Conservation (phyloP, 2,113 vertebrate genomes). For the Silurus glanis region DNA sequence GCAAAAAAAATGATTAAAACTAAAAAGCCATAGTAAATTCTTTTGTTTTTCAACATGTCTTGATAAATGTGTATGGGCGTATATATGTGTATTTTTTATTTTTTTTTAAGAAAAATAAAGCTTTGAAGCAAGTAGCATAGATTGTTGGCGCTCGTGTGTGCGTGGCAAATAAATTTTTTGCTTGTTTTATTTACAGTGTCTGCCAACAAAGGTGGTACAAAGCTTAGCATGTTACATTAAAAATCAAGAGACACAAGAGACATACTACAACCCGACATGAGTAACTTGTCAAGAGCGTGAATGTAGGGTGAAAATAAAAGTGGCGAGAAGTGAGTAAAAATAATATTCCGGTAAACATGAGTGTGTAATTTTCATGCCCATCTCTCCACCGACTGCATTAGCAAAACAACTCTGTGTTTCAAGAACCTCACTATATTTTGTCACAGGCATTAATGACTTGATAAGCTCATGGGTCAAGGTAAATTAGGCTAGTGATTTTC, state of each 20-base stretch:
- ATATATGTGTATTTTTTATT: no score
- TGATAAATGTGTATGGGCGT: not conserved
- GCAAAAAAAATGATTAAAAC: not conserved
- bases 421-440: slow-evolving; percentile 49
- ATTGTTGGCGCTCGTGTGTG: not conserved
- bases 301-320: slow-evolving; percentile 59
- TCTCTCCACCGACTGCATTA: slow-evolving; percentile 60
- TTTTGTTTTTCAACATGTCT: not conserved
- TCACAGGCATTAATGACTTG: slow-evolving; percentile 57
- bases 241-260: not conserved
- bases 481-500: slow-evolving; percentile 57
- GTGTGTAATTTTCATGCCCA: slow-evolving; percentile 60
- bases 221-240: not conserved
- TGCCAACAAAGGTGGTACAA: not conserved
- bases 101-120: not conserved
- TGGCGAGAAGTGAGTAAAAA: slow-evolving; percentile 62
- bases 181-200: not conserved
- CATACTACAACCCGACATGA: not conserved
- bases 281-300: not conserved
- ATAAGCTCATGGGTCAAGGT: slow-evolving; percentile 66
- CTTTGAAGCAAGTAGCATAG: not conserved
- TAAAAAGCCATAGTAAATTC: not conserved
- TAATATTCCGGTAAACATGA: slow-evolving; percentile 65
- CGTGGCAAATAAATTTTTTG: not conserved
- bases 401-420: slow-evolving; percentile 18